These are phyloP conservation scores for Slavum lentiscoides DNA, from an alignment of 2,888 invertebrate genomes.

Conservation along the genomic window DNA sequence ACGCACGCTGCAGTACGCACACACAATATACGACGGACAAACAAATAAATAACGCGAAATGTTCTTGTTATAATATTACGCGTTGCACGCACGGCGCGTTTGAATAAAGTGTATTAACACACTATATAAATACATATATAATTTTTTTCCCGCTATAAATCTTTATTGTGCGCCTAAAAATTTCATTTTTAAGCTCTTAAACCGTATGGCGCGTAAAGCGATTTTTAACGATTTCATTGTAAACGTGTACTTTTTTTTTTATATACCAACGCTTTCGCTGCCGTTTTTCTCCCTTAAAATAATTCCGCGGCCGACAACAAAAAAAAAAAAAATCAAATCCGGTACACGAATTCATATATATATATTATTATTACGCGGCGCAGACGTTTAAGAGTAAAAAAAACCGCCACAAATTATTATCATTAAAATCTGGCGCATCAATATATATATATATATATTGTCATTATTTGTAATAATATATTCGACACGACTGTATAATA, in stretches of 20 bases:
- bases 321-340: too few relatives aligned
- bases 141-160: neutral
- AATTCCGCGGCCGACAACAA: neutral
- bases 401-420: neutral
- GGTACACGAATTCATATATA: too few relatives aligned
- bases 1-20: neutral
- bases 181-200: conserved; percentile 24
- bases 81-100: conserved; percentile 9
- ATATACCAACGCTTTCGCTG: neutral
- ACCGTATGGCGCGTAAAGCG: neutral
- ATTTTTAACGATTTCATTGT: neutral
- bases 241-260: conserved; percentile 9
- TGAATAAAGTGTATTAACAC: conserved; percentile 24
- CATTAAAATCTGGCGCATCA: neutral
- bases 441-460: neutral
- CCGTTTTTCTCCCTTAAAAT: neutral
- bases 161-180: neutral
- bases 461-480: neutral
- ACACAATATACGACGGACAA: neutral
- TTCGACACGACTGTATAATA: neutral
- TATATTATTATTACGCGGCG: too few relatives aligned
- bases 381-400: neutral
- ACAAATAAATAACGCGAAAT: conserved; percentile 28
- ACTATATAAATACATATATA: neutral
- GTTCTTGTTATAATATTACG: neutral